These are phyloP conservation scores for Hyles euphorbiae DNA, from an alignment of 1,140 invertebrate genomes.

Conservation along the genomic window DNA sequence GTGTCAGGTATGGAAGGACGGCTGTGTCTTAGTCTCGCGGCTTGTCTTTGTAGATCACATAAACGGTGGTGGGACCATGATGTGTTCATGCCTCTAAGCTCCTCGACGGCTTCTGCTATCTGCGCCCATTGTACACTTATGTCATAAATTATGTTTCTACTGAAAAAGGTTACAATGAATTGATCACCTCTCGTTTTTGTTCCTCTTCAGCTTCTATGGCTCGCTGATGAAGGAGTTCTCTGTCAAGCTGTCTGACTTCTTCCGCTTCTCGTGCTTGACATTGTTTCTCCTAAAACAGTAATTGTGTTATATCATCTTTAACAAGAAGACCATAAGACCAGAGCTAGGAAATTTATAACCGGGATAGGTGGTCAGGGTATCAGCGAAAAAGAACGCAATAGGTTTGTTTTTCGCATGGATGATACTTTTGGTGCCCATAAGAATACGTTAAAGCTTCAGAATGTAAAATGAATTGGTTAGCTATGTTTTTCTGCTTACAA, in stretches of 20 bases:
- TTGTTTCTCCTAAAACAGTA: slow-evolving; percentile 47
- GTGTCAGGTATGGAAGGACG: slow-evolving; percentile 56
- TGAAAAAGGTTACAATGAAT: too few species aligned
- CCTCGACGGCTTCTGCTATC: slow-evolving; percentile 52
- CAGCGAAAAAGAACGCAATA: too few species aligned
- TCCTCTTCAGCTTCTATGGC: slow-evolving; percentile 62
- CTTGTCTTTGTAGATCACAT: slow-evolving; percentile 49
- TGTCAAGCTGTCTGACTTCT: slow-evolving; percentile 54
- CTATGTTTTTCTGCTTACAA: too few species aligned
- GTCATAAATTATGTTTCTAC: too few species aligned
- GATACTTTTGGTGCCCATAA: too few species aligned
- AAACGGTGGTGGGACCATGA: slow-evolving; percentile 59
- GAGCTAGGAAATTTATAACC: not conserved
- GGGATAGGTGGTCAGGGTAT: too few species aligned
- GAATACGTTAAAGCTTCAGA: too few species aligned
- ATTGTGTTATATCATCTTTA: not conserved
- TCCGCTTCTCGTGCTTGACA: slow-evolving; percentile 60
- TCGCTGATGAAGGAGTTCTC: slow-evolving; percentile 54
- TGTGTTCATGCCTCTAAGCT: slow-evolving; percentile 51
- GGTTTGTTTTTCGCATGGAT: too few species aligned
- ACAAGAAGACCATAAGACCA: not conserved
- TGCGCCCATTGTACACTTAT: slow-evolving; percentile 7
- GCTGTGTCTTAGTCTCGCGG: slow-evolving; percentile 44
- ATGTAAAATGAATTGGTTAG: too few species aligned
- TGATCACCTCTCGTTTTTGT: slow-evolving; percentile 49